phyloP scores from a whole-genome alignment of 2,113 vertebrate genomes.

The Nibea albiflora region DNA sequence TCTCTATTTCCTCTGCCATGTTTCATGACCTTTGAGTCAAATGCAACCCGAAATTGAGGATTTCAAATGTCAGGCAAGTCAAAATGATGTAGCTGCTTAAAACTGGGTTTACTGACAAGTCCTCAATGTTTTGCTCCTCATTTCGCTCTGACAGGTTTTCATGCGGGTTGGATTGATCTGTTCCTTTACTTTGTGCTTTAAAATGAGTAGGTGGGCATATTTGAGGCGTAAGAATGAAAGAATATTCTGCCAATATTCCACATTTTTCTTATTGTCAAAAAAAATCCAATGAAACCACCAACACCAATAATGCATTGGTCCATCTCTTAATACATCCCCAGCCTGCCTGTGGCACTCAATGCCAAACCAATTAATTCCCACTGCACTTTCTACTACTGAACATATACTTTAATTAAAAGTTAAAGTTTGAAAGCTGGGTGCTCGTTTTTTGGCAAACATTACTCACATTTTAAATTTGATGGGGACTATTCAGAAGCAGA shows the following conservation, averaged over 20 bases:
- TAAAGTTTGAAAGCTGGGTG: no score
- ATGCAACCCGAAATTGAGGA: constrained; percentile 34
- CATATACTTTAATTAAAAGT: no score
- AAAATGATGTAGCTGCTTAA: constrained; percentile 28
- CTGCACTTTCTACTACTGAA: background rate
- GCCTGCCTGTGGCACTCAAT: background rate
- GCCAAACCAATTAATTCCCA: background rate
- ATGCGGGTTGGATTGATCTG: background rate
- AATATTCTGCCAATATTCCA: background rate
- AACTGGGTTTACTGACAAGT: constrained; percentile 8
- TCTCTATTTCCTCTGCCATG: constrained; percentile 19
- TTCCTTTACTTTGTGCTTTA: background rate
- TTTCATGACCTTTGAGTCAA: constrained; percentile 57
- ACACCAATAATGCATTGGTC: background rate
- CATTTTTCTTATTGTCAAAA: background rate
- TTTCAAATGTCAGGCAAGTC: constrained; percentile 54
- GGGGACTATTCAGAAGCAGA: background rate
- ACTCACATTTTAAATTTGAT: background rate
- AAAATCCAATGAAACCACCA: background rate
- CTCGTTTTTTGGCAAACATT: no score
- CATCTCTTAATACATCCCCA: background rate
- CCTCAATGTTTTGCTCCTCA: background rate
- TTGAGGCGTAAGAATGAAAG: background rate
- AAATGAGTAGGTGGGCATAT: background rate
- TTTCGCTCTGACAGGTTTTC: background rate